Base-by-base conservation (phyloP, 2,797 vertebrate genomes). In the Lophotriccus pileatus region DNA sequence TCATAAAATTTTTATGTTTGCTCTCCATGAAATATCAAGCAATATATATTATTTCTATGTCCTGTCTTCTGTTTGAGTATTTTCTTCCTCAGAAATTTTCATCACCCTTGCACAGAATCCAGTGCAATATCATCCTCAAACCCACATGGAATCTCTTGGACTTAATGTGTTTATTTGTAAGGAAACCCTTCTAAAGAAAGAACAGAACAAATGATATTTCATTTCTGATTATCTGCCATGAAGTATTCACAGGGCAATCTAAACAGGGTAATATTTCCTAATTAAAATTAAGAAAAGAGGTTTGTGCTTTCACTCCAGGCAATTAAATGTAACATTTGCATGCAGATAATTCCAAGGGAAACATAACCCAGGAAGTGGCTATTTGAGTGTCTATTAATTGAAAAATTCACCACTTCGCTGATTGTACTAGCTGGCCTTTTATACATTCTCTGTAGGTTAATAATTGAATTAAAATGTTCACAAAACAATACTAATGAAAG, bases 251-350 rank as follows among this genome's bases (percentile, higher is more conserved):
- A 80, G 39, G 67, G 41, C 39, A 94, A 82, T 87, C 56, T 84
- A 92, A 84, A 87, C 60, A 28, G 39, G 58, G 44, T 93, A 96
- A 94, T 95, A 95, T 94, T 95, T 97, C 68, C 36, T 82, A 94
- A 93, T 92, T 92, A 91, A 88, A 94, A 90, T 86, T 75, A 90
- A 91, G 68, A 74, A 83, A 94, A 84, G 19, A 75, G 32, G 72
- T 67, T 91, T 92, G 28, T 2, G 9, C 53, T 87, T 94, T 94
- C 80, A 76, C 52, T 80, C 46, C 62, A 92, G 77, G 80, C 94
- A 95, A 92, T 95, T 92, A 93, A 92, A 81, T 92, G 30, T 82
- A 96, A 92, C 72, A 84, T 95, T 94, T 95, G 25, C 78, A 92
- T 87, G 62, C 74, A 76, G 77, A 84, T 76, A 85, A 84, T 94